These are phyloP conservation scores for Stenurella melanura DNA, from an alignment of 2,888 invertebrate genomes.

Conservation along the genomic window DNA sequence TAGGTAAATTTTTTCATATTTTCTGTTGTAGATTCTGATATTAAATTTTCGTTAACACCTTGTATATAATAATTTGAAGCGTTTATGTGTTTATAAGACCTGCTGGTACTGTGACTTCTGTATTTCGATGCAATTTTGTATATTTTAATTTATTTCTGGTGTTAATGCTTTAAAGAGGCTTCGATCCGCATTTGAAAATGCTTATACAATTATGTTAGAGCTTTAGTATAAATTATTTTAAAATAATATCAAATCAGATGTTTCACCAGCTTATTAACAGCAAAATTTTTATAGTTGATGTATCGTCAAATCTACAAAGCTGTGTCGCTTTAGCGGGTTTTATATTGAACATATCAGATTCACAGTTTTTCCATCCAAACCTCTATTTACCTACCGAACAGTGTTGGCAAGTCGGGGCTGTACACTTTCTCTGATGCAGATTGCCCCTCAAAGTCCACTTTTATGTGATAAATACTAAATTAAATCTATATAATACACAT, in stretches of 20 bases:
- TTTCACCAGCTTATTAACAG: slow-evolving; percentile 2
- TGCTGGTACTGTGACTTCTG: neutral
- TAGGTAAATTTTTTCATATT: too few relatives aligned
- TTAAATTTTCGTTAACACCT: too few relatives aligned
- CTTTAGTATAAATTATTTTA: neutral
- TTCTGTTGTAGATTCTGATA: too few relatives aligned
- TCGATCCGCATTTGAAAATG: neutral
- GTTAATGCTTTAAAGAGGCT: neutral
- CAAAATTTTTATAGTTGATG: neutral
- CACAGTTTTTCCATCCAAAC: slow-evolving; percentile 35
- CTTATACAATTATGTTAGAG: neutral
- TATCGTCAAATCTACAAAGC: neutral
- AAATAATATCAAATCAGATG: neutral
- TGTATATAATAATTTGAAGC: neutral
- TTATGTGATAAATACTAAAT: slow-evolving; percentile 58
- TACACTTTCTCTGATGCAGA: slow-evolving; percentile 39
- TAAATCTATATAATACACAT: slow-evolving; percentile 23
- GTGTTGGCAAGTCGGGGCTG: slow-evolving; percentile 50
- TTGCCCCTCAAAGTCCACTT: slow-evolving; percentile 52
- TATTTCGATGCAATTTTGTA: neutral
- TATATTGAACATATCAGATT: neutral
- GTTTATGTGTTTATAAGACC: neutral
- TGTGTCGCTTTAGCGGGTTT: slow-evolving; percentile 2
- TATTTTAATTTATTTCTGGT: neutral
- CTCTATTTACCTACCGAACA: slow-evolving; percentile 21